Conservation (phyloP, 1,140 invertebrate species). For the Atopsyche davidsoni region DNA sequence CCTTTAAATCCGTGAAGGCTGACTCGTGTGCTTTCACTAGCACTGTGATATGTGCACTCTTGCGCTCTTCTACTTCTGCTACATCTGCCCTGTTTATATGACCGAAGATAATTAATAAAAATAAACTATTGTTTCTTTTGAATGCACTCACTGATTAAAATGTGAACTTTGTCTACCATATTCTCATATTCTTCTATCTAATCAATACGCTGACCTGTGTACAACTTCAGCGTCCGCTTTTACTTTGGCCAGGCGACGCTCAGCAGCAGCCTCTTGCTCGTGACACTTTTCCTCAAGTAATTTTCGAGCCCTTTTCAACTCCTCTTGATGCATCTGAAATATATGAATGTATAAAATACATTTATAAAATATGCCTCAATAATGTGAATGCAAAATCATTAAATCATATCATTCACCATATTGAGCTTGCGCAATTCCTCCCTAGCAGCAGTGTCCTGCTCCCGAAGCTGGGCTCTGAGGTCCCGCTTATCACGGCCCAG, state of each 20-base stretch:
- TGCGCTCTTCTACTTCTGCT: conserved; percentile 81
- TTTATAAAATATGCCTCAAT: background rate
- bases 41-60: conserved; percentile 77
- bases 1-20: conserved; percentile 81
- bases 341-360: background rate
- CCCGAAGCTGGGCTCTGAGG: conserved; percentile 65
- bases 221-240: conserved; percentile 68
- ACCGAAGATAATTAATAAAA: too few relatives aligned
- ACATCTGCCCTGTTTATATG: conserved; percentile 75
- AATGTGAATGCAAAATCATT: too few relatives aligned
- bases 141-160: too few relatives aligned
- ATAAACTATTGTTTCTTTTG: too few relatives aligned
- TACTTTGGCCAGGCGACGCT: conserved; percentile 67
- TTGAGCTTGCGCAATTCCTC: conserved; percentile 24
- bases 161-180: too few relatives aligned
- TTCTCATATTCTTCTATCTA: too few relatives aligned
- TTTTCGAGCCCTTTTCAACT: conserved; percentile 59
- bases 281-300: conserved; percentile 69
- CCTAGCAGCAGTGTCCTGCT: conserved; percentile 52
- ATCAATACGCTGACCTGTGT: too few relatives aligned
- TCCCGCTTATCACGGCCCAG: conserved; percentile 72
- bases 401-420: conserved; percentile 7
- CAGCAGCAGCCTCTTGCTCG: conserved; percentile 76
- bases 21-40: conserved; percentile 78
- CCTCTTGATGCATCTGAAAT: conserved; percentile 40